Conservation (phyloP, 2,888 invertebrate genomes). For the Danaus chrysippus region DNA sequence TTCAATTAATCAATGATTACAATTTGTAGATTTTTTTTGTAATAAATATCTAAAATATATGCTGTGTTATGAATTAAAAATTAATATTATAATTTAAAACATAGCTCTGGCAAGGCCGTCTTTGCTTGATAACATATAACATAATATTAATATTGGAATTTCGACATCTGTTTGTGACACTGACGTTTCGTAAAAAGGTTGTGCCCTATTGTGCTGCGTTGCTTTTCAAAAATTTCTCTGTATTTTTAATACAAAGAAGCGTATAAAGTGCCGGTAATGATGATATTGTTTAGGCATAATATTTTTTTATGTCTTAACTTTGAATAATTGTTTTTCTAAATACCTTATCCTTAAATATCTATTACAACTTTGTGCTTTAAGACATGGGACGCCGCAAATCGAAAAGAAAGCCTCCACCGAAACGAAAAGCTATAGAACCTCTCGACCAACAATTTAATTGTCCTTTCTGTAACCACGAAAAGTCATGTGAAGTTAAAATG, state of each 20-base stretch:
- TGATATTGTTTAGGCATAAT: no score
- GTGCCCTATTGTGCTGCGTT: neutral
- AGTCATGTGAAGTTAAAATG: constrained; percentile 99
- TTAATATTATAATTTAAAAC: no score
- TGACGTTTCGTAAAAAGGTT: constrained; percentile 5
- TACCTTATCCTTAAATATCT: no score
- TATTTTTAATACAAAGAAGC: neutral
- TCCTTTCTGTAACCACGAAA: constrained; percentile 99
- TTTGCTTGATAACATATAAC: neutral
- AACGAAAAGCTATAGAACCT: constrained; percentile 94
- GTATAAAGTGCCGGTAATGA: neutral
- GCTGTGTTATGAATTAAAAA: no score
- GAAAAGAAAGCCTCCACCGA: constrained; percentile 97
- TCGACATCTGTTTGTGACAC: neutral
- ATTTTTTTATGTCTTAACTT: no score
- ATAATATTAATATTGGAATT: neutral
- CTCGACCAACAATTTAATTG: constrained; percentile 98
- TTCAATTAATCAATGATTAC: neutral
- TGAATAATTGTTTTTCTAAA: no score
- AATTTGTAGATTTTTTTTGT: no score
- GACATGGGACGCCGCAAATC: constrained; percentile 97
- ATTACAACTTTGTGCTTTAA: constrained; percentile 31
- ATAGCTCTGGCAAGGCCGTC: no score
- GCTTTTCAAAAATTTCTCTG: neutral
- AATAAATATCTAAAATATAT: no score